Evolutionary conservation across 2,113 vertebrate genomes (phyloP).

Genomic region (Archilochus colubris): DNA sequence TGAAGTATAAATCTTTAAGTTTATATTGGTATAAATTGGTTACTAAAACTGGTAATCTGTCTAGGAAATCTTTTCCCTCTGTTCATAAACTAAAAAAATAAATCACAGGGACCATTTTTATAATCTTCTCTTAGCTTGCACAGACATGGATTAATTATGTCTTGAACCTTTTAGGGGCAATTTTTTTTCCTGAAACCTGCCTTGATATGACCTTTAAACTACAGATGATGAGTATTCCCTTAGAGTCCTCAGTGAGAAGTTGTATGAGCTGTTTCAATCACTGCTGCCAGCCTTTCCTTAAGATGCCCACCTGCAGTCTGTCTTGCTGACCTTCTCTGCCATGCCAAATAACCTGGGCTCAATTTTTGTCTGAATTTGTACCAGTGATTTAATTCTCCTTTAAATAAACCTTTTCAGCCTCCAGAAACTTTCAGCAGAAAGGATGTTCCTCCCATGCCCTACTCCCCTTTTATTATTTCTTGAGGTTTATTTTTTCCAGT

Average conservation of each 20-base stretch:
- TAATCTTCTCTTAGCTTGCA: neutral
- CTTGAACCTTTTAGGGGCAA: neutral
- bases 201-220: neutral
- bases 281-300: neutral
- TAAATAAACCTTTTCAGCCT: neutral
- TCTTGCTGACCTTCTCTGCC: neutral
- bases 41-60: neutral
- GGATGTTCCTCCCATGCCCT: neutral
- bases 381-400: neutral
- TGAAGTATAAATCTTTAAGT: neutral
- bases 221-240: neutral
- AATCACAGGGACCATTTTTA: neutral
- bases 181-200: neutral
- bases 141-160: neutral
- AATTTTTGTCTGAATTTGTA: neutral
- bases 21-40: too few species aligned
- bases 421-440: neutral
- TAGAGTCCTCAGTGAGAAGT: neutral
- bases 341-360: neutral
- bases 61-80: neutral
- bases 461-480: too few species aligned
- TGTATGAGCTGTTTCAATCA: accelerated
- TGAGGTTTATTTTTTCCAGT: neutral
- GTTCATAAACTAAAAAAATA: neutral
- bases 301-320: neutral